Evolutionary conservation across 2,113 vertebrate species (phyloP).

Genomic region (Ammospiza nelsoni): DNA sequence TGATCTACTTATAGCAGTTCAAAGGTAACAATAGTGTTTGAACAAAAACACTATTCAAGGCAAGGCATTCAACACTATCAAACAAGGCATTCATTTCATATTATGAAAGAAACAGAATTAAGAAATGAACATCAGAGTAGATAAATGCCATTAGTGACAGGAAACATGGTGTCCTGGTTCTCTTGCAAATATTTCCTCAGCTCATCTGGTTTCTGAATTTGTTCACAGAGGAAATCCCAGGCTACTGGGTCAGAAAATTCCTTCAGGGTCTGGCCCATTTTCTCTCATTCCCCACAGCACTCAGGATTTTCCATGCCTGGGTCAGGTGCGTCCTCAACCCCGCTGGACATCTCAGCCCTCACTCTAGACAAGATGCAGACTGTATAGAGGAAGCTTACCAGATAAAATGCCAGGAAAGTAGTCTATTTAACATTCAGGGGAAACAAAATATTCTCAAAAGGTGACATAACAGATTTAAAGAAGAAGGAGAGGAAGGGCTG

Average conservation of each 20-base stretch:
- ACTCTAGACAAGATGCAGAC: not conserved
- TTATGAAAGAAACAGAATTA: not conserved
- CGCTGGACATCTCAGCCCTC: not conserved
- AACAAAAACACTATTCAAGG: not conserved
- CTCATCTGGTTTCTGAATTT: not conserved
- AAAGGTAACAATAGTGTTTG: not conserved
- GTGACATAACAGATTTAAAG: not conserved
- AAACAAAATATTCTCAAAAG: not conserved
- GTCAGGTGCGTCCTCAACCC: not conserved
- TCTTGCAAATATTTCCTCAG: not conserved
- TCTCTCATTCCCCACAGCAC: not conserved
- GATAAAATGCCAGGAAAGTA: not conserved
- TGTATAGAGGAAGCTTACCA: not conserved
- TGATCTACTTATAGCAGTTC: not conserved
- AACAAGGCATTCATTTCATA: not conserved
- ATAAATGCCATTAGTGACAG: not conserved
- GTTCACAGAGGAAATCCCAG: not conserved
- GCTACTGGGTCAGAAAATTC: not conserved
- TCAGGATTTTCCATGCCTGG: not conserved
- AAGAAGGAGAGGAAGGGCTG: not conserved
- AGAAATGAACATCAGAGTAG: not conserved
- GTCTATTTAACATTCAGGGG: not conserved
- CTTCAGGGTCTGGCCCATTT: not conserved
- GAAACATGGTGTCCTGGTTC: not conserved
- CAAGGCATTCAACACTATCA: not conserved